Evolutionary conservation across 2,797 vertebrate genomes (phyloP), one percentile per base, ranked within the genome.

Genomic region (Pogoniulus pusillus): DNA sequence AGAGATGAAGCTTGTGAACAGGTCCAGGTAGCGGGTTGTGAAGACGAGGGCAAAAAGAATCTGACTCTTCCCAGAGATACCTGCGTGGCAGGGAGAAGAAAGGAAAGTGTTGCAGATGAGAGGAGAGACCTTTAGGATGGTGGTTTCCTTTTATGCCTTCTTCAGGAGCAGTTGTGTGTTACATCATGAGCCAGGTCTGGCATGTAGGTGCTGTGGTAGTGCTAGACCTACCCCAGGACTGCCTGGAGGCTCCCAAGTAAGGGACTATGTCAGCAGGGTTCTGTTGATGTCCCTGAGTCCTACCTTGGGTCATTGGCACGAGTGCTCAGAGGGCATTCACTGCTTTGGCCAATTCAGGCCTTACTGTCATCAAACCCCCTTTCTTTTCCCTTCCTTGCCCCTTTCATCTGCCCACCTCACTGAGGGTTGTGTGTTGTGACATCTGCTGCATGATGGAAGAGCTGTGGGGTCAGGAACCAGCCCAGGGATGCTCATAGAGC

Each of bases 1-100:
- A 23, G 99, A 99, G 94, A 99, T 98, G 96, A 98, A 99, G 90
- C 93, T 94, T 0, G 98, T 98, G 94, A 99, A 98, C 83, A 99
- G 96, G 96, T 99, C 99, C 85, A 99, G 97, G 92, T 99, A 99
- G 82, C 99, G 98, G 88, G 98, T 99, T 91, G 98, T 99, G 96
- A 99, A 99, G 85, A 99, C 99, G 0, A 99, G 91, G 4, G 98
- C 98, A 9, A 99, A 99, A 89, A 99, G 98, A 80, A 99, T 96
- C 97, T 99, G 99, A 85, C 99, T 99, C 96, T 99, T 99, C 93
- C 99, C 99, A 7, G 99, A 99, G 95, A 99, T 99, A 53, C 99
- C 99, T 99, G 57, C 2, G 17, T 18, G n/a, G 34, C 37, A 54
- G 34, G 17, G 70, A 73, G 59, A 66, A 58, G 74, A 78, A 86